A percentile compares a stretch with the other conserved stretches of the same genome.
These are phyloP conservation scores for Maccullochella peelii DNA, from an alignment of 2,113 vertebrate genomes.

Conservation along the genomic window DNA sequence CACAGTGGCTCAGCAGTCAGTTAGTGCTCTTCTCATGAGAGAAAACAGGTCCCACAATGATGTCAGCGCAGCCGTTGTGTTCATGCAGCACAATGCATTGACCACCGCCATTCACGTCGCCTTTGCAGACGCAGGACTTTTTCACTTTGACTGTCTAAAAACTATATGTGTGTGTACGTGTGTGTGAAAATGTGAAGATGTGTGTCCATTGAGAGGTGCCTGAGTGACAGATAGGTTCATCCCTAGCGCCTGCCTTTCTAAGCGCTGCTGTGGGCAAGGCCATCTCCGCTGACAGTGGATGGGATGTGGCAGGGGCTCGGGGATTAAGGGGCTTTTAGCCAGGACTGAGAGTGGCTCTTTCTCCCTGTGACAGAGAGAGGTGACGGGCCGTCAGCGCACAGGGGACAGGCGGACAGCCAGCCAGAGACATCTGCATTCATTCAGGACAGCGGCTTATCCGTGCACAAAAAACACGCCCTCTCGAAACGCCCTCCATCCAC, in stretches of 20 bases:
- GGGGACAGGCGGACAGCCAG: constrained; percentile 85
- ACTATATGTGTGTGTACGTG: constrained; percentile 40
- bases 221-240: constrained; percentile 83
- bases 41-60: constrained; percentile 62
- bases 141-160: constrained; percentile 67
- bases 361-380: constrained; percentile 76
- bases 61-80: constrained; percentile 60
- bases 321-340: constrained; percentile 81
- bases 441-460: constrained; percentile 91
- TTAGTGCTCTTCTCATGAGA: constrained; percentile 56
- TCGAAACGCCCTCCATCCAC: constrained; percentile 79
- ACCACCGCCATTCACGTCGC: constrained; percentile 67
- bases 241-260: constrained; percentile 74
- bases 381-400: constrained; percentile 78
- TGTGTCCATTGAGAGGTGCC: constrained; percentile 74
- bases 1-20: constrained; percentile 40
- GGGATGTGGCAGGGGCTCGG: constrained; percentile 74
- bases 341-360: constrained; percentile 79
- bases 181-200: constrained; percentile 75
- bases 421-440: constrained; percentile 97
- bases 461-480: constrained; percentile 90
- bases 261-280: constrained; percentile 74
- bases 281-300: constrained; percentile 77
- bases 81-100: constrained; percentile 66
- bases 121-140: constrained; percentile 61